phyloP scores from a whole-genome alignment of 2,113 vertebrate genomes.

The Peromyscus leucopus region DNA sequence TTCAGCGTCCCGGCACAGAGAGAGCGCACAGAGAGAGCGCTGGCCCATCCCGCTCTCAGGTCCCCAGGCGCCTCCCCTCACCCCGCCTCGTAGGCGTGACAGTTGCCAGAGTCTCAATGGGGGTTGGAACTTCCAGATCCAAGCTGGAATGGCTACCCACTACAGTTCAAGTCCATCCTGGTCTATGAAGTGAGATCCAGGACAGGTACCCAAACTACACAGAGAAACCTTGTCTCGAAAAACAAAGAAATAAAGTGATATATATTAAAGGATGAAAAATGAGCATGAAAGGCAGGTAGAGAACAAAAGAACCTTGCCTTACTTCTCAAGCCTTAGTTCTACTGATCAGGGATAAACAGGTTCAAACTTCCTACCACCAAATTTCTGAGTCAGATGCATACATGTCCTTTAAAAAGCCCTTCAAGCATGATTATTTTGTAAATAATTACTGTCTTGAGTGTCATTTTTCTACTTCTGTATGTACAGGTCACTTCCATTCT shows the following conservation, averaged over 20 bases:
- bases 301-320: not conserved
- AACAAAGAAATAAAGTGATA: not conserved
- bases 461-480: not conserved
- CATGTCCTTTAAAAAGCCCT: not conserved
- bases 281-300: not conserved
- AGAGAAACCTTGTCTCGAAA: no score
- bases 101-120: no score
- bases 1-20: no score
- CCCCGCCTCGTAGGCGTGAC: no score
- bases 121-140: no score
- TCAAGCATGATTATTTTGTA: not conserved
- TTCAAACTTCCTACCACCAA: constrained; percentile 30
- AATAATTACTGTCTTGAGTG: not conserved
- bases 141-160: no score
- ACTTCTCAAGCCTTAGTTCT: not conserved
- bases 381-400: not conserved
- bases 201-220: no score
- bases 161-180: no score
- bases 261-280: not conserved
- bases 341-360: not conserved
- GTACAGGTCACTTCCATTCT: not conserved
- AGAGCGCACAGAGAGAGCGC: no score
- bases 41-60: no score
- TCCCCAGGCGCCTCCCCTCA: no score
- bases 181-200: no score